Conservation (phyloP, 2,113 vertebrate species). For the Pygoscelis antarcticus region DNA sequence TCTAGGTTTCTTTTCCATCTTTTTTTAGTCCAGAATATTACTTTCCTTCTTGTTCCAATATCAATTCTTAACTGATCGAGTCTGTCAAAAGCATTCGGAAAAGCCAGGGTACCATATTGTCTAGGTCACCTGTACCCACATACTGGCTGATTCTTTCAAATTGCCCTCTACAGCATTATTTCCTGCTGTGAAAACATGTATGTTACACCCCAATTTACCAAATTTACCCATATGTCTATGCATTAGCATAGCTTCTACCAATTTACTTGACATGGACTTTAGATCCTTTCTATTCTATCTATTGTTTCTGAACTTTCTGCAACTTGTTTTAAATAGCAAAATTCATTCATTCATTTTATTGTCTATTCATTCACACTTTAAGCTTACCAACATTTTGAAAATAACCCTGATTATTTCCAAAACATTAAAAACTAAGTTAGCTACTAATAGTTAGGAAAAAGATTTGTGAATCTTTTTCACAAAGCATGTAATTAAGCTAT, state of each 20-base stretch:
- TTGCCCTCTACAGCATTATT: background rate
- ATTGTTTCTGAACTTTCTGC: background rate
- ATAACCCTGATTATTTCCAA: background rate
- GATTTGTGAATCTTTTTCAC: background rate
- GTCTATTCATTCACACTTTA: background rate
- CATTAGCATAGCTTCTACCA: background rate
- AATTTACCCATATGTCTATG: background rate
- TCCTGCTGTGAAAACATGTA: background rate
- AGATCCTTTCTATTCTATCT: background rate
- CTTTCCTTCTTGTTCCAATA: background rate
- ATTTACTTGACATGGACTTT: background rate
- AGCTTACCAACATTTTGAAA: background rate
- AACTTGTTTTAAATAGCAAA: background rate
- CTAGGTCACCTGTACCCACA: background rate
- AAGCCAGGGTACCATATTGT: background rate
- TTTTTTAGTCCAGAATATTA: background rate
- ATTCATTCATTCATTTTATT: background rate
- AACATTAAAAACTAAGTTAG: background rate
- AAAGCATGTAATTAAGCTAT: background rate
- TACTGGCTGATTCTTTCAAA: background rate
- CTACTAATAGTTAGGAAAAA: background rate
- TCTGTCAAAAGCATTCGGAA: background rate
- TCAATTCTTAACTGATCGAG: background rate
- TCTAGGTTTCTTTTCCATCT: background rate
- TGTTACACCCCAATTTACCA: background rate